Percentiles rank a stretch among this genome's conserved stretches.
Conservation (phyloP, 2,888 invertebrate species). For the Callyntrura guangdongensis region DNA sequence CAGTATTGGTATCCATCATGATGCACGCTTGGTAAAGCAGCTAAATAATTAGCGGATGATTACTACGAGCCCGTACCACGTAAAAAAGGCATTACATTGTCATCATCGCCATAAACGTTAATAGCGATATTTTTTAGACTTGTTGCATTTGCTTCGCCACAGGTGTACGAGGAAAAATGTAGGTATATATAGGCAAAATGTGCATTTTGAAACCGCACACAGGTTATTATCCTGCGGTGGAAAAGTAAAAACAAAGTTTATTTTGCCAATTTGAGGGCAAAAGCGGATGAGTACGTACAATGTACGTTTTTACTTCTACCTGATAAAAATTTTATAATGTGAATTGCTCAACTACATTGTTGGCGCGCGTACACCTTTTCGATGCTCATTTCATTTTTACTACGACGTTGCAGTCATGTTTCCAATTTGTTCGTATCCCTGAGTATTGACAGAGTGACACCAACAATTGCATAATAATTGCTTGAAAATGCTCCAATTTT, state of each 20-base stretch:
- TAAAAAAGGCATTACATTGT: conserved; percentile 6
- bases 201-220: conserved; percentile 66
- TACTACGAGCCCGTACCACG: background rate
- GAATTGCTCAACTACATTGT: no score
- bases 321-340: no score
- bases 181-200: conserved; percentile 69
- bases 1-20: background rate
- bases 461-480: conserved; percentile 57
- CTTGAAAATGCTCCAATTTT: conserved; percentile 22
- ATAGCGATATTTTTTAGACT: background rate
- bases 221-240: conserved; percentile 47
- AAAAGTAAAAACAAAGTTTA: conserved; percentile 23
- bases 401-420: conserved; percentile 24
- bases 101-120: conserved; percentile 18
- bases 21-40: background rate
- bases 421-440: background rate
- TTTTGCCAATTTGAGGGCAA: conserved; percentile 41
- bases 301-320: no score
- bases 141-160: conserved; percentile 40
- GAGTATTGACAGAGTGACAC: background rate
- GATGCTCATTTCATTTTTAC: background rate
- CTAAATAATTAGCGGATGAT: background rate
- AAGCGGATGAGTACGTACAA: conserved; percentile 24
- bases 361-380: no score
- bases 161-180: conserved; percentile 25